Base-by-base conservation (phyloP, 2,113 vertebrate genomes). In the Microcebus jonahi region DNA sequence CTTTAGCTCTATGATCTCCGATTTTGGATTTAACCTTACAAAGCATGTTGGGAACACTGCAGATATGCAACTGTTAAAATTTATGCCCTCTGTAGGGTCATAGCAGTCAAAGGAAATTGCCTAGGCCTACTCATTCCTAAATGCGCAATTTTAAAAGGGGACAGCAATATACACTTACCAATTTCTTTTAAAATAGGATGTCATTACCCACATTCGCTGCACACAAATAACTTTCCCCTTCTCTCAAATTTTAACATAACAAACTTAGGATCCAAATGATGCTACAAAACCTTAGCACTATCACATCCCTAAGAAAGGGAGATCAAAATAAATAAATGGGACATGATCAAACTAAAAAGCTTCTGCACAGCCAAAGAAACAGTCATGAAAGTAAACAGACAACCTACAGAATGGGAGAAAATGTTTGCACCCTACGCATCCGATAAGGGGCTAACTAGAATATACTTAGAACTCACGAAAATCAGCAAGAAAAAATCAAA, bases 121-220 rank as follows among this genome's bases (percentile, higher is more conserved):
- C 27, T 11, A 13, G 27, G 36, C 48, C 14, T 86, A n/a, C 34
- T 88, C 27, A 82, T 84, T 63, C 63, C 75, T 59, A 50, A 89
- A 39, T 0, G 45, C 27, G 29, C n/a, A n/a, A 10, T 53, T 61
- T 82, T 25, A 79, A 90, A 68, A 83, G 61, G 36, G 59, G 59
- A 76, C 42, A 39, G 25, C 27, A 79, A 34, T 5, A 29, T 48
- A 63, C 6, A 63, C 6, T 27, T 36, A 59, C 15, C 67, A 14
- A 25, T 76, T 84, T 83, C 48, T 53, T 88, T 65, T 71, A 90
- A 80, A 92, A 85, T 7, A 48, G 6, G 8, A 87, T 79, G 68
- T 42, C 48, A 42, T 71, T 55, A 71, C 85, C 36, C 31, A 81
- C 5, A 31, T n/a, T 88, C 79, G 48, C 59, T 31, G 34, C 76